These are phyloP conservation scores for Hirundo rustica DNA, from an alignment of 2,797 vertebrate genomes.

Conservation along the genomic window DNA sequence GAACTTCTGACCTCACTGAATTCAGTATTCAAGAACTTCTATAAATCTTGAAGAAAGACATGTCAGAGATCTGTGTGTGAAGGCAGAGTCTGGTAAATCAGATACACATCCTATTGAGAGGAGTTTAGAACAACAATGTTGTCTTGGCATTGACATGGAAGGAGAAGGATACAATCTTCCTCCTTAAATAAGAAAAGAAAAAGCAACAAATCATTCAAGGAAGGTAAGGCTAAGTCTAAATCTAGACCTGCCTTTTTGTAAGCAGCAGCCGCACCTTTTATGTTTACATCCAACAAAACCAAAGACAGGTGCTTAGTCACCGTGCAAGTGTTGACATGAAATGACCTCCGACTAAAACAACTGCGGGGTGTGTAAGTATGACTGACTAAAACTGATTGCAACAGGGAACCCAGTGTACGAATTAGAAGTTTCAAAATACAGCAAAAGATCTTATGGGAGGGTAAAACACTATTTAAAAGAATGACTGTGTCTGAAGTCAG, in stretches of 20 bases:
- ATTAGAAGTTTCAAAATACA: slow-evolving; percentile 35
- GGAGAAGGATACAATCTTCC: background rate
- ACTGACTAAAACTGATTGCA: slow-evolving; percentile 15
- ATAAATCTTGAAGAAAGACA: background rate
- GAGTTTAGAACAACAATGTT: background rate
- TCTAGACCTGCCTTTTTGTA: background rate
- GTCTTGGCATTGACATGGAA: background rate
- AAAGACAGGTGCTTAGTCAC: slow-evolving; percentile 40
- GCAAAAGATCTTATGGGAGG: background rate
- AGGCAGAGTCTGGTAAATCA: background rate
- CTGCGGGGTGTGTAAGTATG: background rate
- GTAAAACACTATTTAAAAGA: background rate
- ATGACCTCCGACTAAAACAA: background rate
- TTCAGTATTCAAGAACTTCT: background rate
- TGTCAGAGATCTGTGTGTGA: background rate
- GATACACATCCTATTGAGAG: background rate
- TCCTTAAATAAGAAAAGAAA: background rate
- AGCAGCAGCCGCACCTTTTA: background rate
- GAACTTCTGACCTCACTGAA: background rate
- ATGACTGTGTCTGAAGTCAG: background rate
- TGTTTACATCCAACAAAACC: background rate
- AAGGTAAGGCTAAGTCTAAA: background rate
- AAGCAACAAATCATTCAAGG: background rate
- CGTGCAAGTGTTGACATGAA: slow-evolving; percentile 1
- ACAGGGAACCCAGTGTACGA: background rate